Base-by-base conservation (phyloP, 2,797 vertebrate genomes). In the Labroides dimidiatus region DNA sequence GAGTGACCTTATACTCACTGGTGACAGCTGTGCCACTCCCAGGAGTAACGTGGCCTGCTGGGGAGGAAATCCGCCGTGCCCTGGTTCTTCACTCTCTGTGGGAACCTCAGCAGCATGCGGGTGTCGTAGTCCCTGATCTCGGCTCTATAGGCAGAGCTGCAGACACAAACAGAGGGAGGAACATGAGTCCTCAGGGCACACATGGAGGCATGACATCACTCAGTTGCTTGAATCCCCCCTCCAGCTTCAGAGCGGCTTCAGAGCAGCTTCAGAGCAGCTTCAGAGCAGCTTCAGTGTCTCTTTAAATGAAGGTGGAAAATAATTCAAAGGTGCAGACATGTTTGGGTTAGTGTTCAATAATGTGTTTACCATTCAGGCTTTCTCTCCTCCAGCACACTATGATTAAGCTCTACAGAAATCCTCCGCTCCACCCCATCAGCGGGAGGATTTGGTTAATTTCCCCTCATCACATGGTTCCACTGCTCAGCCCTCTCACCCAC, bases 21-120 rank as follows among this genome's bases (percentile, higher is more conserved):
- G 83, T 99, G 98, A 93, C 98, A 99, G 81, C 98, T 99, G 94
- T 99, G 98, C 98, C 98, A 99, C 86, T 99, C 98, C 98, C 98
- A 99, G 59, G 97, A 95, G 82, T 99, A 99, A 77, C 98, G 95
- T 20, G 98, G 98, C 81, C 97, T 93, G 90, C 93, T 99, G 75
- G 98, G 98, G 65, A 98, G 93, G 81, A 99, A 99, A 88, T 99
- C 98, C 0, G 97, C 96, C 0, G 98, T 99, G 30, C 98, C 98
- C 93, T 99, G 98, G 85, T 99, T 99, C 93, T 98, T 99, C 77
- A 99, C 98, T 88, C 95, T 93, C 80, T 99, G 98, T 1, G 98
- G 97, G 83, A 99, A 99, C 82, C 98, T 94, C 72, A 99, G 93
- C 79, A 99, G 94, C 91, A 99, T 96, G 1, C 98, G 93, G 3